Evolutionary conservation across 2,888 invertebrate genomes (phyloP).

Genomic region (Tetheella fluctuosa): DNA sequence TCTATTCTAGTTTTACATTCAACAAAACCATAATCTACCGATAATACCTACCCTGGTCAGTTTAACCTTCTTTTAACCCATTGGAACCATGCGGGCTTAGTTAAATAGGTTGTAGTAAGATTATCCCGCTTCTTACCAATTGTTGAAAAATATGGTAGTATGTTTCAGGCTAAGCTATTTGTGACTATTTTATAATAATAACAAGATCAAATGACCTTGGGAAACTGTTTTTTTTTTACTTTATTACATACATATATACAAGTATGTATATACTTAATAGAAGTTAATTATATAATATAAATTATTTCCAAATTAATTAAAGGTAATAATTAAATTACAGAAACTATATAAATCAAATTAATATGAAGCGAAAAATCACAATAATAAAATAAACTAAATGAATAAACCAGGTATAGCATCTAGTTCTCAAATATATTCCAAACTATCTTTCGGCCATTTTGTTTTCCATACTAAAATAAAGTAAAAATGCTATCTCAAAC

Average conservation of each 20-base stretch:
- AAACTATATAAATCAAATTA: too few species aligned
- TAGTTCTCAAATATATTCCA: not conserved
- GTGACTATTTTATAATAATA: not conserved
- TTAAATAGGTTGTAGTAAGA: not conserved
- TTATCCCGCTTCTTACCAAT: not conserved
- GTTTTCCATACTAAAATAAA: conserved; percentile 1
- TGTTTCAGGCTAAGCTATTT: not conserved
- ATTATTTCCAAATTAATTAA: too few species aligned
- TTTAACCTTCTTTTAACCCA: not conserved
- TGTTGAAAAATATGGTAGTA: not conserved
- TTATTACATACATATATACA: too few species aligned
- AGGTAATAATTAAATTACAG: too few species aligned
- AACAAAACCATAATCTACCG: not conserved
- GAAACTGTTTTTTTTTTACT: too few species aligned
- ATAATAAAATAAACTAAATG: not conserved
- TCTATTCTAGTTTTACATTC: not conserved
- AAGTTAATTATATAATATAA: too few species aligned
- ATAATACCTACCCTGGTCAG: not conserved
- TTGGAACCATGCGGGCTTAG: not conserved
- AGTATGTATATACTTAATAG: too few species aligned
- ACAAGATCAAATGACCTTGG: too few species aligned
- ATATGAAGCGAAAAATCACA: too few species aligned
- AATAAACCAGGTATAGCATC: not conserved
- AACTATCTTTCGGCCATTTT: not conserved
- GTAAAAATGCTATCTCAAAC: conserved; percentile 14